A percentile compares a stretch with the other conserved stretches of the same genome.
Conservation (phyloP, 2,888 invertebrate genomes). For the Heliconius erato region DNA sequence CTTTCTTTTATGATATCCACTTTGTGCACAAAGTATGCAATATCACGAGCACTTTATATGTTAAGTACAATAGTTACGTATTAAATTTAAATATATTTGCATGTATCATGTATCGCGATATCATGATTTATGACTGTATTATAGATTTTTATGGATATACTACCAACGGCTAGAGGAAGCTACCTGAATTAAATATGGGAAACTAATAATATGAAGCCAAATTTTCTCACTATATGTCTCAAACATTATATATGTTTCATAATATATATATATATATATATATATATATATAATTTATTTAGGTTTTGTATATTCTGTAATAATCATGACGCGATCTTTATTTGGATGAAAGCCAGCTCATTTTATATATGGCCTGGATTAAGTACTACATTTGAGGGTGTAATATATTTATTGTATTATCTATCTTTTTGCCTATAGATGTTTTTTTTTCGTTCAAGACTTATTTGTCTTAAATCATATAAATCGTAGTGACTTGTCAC, state of each 20-base stretch:
- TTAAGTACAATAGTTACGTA: slow-evolving; percentile 17
- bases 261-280: neutral
- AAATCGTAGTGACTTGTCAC: neutral
- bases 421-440: neutral
- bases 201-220: neutral
- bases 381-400: slow-evolving; percentile 8
- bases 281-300: neutral
- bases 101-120: neutral
- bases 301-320: slow-evolving; percentile 8
- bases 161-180: neutral
- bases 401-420: neutral
- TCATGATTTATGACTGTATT: slow-evolving; percentile 4
- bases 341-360: slow-evolving; percentile 46
- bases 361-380: slow-evolving; percentile 45
- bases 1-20: slow-evolving; percentile 28
- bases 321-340: slow-evolving; percentile 29
- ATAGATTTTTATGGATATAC: neutral
- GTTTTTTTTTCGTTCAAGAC: too few relatives aligned
- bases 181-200: neutral
- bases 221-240: neutral
- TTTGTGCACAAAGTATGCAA: slow-evolving; percentile 17
- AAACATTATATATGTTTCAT: neutral
- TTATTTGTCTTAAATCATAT: neutral
- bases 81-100: slow-evolving; percentile 24
- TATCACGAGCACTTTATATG: slow-evolving; percentile 11